These are phyloP conservation scores for Subanguina moxae DNA, from an alignment of 1,140 invertebrate species.

Conservation along the genomic window DNA sequence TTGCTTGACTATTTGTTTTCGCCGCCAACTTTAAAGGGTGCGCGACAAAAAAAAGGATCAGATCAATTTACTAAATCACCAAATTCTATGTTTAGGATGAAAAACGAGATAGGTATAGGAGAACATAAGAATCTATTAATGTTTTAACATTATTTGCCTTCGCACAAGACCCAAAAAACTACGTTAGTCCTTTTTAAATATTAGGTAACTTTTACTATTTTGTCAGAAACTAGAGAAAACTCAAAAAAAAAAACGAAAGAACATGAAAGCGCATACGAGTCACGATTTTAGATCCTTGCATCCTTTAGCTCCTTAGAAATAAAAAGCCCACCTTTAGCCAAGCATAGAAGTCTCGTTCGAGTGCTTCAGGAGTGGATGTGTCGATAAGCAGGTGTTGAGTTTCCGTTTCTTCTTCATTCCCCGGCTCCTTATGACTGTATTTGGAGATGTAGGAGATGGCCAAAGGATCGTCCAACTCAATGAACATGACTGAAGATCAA, in stretches of 20 bases:
- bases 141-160: no score
- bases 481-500: neutral
- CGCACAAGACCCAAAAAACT: no score
- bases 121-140: no score
- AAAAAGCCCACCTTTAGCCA: constrained; percentile 50
- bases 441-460: neutral
- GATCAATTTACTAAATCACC: no score
- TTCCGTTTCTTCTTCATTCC: neutral
- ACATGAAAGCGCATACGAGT: neutral
- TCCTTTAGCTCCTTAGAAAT: neutral
- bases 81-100: no score
- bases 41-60: no score
- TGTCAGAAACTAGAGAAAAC: no score
- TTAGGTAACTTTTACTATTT: no score
- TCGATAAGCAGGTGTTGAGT: constrained; percentile 39
- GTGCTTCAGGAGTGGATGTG: constrained; percentile 51
- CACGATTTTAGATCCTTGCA: no score
- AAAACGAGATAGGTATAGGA: no score
- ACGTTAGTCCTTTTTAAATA: no score
- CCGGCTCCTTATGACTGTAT: neutral
- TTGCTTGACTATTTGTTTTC: neutral
- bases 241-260: no score
- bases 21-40: neutral
- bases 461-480: neutral
- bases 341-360: constrained; percentile 56